phyloP scores from a whole-genome alignment of 2,888 invertebrate species.

The Deroplatys truncata region DNA sequence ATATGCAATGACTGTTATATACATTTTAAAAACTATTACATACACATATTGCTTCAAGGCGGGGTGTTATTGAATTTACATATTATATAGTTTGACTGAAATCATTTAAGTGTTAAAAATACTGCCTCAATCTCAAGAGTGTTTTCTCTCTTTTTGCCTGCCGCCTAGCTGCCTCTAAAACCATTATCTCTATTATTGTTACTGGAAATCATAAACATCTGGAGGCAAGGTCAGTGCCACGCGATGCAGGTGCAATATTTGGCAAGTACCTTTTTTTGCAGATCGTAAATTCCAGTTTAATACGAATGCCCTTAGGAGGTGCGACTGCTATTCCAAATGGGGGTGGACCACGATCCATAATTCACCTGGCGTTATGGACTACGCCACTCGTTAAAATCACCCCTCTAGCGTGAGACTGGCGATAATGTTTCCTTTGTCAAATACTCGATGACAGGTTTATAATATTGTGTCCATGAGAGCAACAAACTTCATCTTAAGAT shows the following conservation, averaged over 20 bases:
- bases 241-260: background rate
- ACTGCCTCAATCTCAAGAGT: too few relatives aligned
- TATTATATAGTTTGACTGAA: too few relatives aligned
- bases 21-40: too few relatives aligned
- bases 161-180: background rate
- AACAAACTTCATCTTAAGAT: too few relatives aligned
- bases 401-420: background rate
- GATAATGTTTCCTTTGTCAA: background rate
- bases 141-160: background rate
- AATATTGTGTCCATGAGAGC: too few relatives aligned
- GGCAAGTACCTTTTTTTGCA: background rate
- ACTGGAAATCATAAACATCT: background rate
- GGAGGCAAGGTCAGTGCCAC: background rate
- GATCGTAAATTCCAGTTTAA: background rate
- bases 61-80: too few relatives aligned
- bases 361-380: background rate
- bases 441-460: background rate
- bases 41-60: too few relatives aligned
- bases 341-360: background rate
- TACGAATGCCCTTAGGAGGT: background rate
- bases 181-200: background rate
- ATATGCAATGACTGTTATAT: too few relatives aligned
- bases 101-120: too few relatives aligned
- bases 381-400: background rate
- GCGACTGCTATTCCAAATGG: background rate